Base-by-base conservation (phyloP, 2,113 vertebrate species). In the Onychostruthus taczanowskii region DNA sequence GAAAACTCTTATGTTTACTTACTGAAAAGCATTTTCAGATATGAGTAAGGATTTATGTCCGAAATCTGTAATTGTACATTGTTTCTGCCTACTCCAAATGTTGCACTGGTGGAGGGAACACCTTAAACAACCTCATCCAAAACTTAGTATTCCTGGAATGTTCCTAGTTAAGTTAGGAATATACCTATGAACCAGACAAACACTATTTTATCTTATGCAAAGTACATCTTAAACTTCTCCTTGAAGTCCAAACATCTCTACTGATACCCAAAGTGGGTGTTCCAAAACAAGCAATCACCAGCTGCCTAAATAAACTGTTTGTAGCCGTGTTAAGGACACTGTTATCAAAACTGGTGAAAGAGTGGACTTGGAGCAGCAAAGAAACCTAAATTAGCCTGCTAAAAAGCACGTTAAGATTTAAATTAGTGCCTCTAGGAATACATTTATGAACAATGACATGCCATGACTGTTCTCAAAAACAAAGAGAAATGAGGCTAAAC, bases 21-120 rank as follows among this genome's bases (percentile, higher is more conserved):
- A 95, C 9, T 89, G 90, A 92, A 96, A 96, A 97, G 61, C 11
- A 8, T 95, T 92, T 96, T 95, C 86, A 89, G 70, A 77, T 86
- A 79, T 63, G 79, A 95, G 49, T 68, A 58, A 85, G 74, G 90
- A 96, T 84, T 31, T 93, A 84, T 41, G 53, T 81, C 85, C 58
- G 91, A 95, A 97, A 82, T 84, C 44, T 86, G 55, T 82, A 91
- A 92, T 6, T 83, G 31, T 66, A 73, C 28, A 26, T 44, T 6
- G 46, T 79, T 92, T 85, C 58, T 86, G 72, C 27, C 55, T 69
- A 50, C 55, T 91, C 44, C 30, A 39, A 58, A 76, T 9, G 4
- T 24, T 91, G 50, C 61, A 81, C 4, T 84, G 15, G 8, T 52
- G 15, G 9, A 91, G 15, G 46, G 15, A 53, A 53, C 24, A 76